A percentile compares a stretch with the other conserved stretches of the same genome.
Evolutionary conservation across 2,888 invertebrate species (phyloP).

Genomic region (Reticulitermes lucifugus): DNA sequence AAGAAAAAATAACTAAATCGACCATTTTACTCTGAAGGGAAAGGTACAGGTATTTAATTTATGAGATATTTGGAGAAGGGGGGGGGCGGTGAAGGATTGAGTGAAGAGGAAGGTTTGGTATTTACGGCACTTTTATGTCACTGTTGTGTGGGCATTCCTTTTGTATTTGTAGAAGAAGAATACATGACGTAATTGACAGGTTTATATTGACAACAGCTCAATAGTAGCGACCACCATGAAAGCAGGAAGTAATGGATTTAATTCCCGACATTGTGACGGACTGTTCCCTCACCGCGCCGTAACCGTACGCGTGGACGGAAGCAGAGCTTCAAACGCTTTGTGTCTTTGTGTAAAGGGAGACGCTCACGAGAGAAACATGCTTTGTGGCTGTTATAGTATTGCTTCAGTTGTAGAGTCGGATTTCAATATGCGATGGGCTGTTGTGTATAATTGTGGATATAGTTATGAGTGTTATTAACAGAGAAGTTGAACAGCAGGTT

Average conservation of each 20-base stretch:
- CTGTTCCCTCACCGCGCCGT: background rate
- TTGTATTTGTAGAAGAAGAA: background rate
- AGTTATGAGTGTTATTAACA: background rate
- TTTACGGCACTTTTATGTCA: background rate
- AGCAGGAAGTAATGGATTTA: background rate
- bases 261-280: background rate
- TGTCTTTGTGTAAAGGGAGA: background rate
- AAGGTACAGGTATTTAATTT: background rate
- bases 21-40: background rate
- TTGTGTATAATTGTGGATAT: background rate
- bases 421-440: background rate
- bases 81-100: background rate
- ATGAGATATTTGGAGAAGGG: background rate
- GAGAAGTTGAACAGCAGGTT: background rate
- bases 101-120: background rate
- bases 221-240: background rate
- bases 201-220: background rate
- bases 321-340: background rate
- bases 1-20: slow-evolving; percentile 21
- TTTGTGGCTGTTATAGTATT: background rate
- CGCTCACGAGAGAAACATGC: background rate
- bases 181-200: background rate
- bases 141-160: background rate
- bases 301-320: background rate
- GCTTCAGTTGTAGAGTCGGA: background rate